Evolutionary conservation across 2,797 vertebrate genomes (phyloP).

Genomic region (Gila robusta): DNA sequence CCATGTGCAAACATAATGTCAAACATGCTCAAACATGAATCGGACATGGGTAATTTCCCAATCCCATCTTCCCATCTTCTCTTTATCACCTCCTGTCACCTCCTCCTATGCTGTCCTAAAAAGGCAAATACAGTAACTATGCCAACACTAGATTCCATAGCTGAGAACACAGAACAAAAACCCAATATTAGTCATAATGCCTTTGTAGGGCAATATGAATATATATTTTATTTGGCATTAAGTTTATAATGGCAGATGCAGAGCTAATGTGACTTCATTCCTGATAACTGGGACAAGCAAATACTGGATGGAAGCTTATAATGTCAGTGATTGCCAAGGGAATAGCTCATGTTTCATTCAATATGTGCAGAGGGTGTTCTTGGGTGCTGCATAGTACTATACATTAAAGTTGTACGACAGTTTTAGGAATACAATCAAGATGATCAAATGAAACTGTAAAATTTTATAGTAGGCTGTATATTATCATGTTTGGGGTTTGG

Average conservation of each 20-base stretch:
- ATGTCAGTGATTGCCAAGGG: slow-evolving; percentile 2
- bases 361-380: neutral
- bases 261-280: slow-evolving; percentile 22
- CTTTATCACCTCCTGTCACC: neutral
- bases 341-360: neutral
- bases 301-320: neutral
- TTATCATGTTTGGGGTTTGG: slow-evolving; percentile 23
- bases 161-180: neutral
- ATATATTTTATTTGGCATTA: neutral
- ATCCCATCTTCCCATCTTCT: neutral
- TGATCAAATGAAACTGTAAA: slow-evolving; percentile 52
- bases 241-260: neutral
- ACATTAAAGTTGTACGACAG: slow-evolving; percentile 34
- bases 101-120: neutral
- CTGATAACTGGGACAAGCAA: slow-evolving; percentile 1
- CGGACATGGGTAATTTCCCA: neutral
- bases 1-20: slow-evolving; percentile 15
- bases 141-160: neutral
- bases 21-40: slow-evolving; percentile 17
- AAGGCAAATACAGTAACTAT: neutral
- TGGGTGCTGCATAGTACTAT: slow-evolving; percentile 9
- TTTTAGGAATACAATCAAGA: slow-evolving; percentile 51
- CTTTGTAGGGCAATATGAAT: neutral
- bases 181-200: neutral
- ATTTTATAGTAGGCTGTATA: slow-evolving; percentile 48